A percentile compares a stretch with the other conserved stretches of the same genome.
These are phyloP conservation scores for Rostratula benghalensis DNA, from an alignment of 2,113 vertebrate species.

Conservation along the genomic window DNA sequence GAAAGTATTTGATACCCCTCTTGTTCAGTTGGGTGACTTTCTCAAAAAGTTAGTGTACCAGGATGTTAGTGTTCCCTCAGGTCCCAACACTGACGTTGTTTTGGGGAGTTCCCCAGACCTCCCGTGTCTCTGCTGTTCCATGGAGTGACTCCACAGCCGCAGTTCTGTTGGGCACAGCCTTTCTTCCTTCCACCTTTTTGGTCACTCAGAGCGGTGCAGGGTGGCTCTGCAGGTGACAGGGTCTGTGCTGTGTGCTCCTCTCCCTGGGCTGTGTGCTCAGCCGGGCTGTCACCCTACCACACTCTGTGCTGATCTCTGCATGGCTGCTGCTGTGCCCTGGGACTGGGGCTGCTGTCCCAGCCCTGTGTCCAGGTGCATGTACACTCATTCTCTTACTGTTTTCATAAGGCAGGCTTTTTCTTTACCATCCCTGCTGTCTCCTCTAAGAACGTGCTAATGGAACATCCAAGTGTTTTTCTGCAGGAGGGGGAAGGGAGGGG, in stretches of 20 bases:
- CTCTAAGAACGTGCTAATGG: background rate
- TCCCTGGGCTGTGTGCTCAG: background rate
- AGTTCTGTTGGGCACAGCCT: background rate
- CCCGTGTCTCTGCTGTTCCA: background rate
- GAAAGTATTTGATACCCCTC: background rate
- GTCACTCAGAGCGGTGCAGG: no score
- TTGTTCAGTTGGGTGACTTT: background rate
- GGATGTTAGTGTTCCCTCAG: background rate
- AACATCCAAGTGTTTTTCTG: background rate
- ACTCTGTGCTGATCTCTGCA: background rate
- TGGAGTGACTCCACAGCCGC: background rate
- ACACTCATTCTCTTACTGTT: background rate
- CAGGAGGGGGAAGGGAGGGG: background rate
- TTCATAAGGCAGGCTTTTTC: background rate
- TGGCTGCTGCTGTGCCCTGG: background rate
- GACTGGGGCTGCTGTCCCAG: background rate
- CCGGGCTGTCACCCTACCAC: background rate
- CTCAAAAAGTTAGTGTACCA: background rate
- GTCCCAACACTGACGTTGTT: background rate
- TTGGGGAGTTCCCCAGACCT: background rate
- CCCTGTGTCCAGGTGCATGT: background rate
- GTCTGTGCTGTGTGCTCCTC: background rate
- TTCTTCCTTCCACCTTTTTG: background rate
- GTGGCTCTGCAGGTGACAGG: no score
- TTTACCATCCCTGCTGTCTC: background rate